phyloP scores from a whole-genome alignment of 2,888 invertebrate genomes.

The Hypsopygia costalis region DNA sequence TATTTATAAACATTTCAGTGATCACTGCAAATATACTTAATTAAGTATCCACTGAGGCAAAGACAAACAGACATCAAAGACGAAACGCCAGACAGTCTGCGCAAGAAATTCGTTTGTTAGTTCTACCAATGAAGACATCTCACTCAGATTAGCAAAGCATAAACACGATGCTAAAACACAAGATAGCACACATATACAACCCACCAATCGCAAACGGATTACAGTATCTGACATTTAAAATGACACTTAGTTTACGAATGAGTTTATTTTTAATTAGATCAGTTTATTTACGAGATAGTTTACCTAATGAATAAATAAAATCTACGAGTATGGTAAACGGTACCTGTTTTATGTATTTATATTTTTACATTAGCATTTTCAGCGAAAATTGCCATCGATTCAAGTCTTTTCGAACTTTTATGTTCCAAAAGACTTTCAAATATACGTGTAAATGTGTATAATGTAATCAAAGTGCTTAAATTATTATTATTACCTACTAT shows the following conservation, averaged over 20 bases:
- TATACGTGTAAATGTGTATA: too few relatives aligned
- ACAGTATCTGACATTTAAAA: neutral
- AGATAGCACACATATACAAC: constrained; percentile 8
- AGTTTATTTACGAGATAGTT: too few relatives aligned
- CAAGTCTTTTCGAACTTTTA: too few relatives aligned
- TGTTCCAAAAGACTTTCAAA: too few relatives aligned
- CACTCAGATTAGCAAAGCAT: constrained; percentile 14
- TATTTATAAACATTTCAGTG: neutral
- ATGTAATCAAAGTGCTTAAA: too few relatives aligned
- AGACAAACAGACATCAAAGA: constrained; percentile 66
- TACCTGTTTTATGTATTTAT: too few relatives aligned
- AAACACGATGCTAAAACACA: constrained; percentile 6
- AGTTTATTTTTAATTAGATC: too few relatives aligned
- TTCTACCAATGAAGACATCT: constrained; percentile 56
- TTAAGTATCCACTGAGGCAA: constrained; percentile 33
- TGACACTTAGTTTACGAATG: neutral
- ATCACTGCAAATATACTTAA: constrained; percentile 27
- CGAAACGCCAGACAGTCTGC: constrained; percentile 42
- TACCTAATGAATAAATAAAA: too few relatives aligned
- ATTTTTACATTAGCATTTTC: too few relatives aligned
- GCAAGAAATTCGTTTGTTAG: constrained; percentile 61
- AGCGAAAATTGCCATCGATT: too few relatives aligned
- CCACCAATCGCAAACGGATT: neutral
- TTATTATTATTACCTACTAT: too few relatives aligned
- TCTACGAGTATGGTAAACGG: too few relatives aligned